Base-by-base conservation (phyloP, 2,888 invertebrate genomes). In the Cylindroiulus punctatus region DNA sequence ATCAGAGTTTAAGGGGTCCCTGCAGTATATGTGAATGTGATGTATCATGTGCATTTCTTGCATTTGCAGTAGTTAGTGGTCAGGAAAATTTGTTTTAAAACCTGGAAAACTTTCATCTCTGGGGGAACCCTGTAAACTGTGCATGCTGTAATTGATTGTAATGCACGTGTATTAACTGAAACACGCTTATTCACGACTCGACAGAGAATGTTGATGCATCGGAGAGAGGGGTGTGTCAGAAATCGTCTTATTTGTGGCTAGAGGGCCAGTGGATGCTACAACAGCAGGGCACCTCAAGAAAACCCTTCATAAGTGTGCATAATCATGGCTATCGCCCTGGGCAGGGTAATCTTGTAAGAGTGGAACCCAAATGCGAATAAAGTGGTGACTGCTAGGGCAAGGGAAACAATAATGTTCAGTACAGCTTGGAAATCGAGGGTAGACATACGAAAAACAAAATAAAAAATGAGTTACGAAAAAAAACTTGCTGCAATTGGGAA, bases 401-500 rank as follows among this genome's bases (percentile, higher is more conserved):
- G 40, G 42, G 40, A 42, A 82, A 82, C 82, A 82, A 82, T 82
- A 82, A 40, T 82, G 82, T 82, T 36, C n/a, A n/a, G 42, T 17
- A 17, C 82, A 40, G n/a, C 36, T 14, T 82, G 82, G 42, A 82
- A 82, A 82, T 40, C 42, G 82, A 82, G 82, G 17, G 26, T 65
- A 82, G 82, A 42, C 82, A 14, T 19, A 36, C 36, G 8, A 42
- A 42, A 42, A 36, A 81, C 14, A 81, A 30, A 30, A 81, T 22
- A 81, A 57, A 65, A 65, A 65, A 65, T 26, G 65, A 91, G 88
- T 95, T 95, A 90, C 95, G 94, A 89, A 94, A 96, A 89, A 96
- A 96, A 94, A 65, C 4, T 26, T 26, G 26, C 26, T 65, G 65
- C 65, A n/a, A 65, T 65, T 12, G 19, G 65, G 26, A 26, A 65